A percentile compares a stretch with the other conserved stretches of the same genome.
Conservation (phyloP, 2,888 invertebrate genomes). For the Apamea epomidion region DNA sequence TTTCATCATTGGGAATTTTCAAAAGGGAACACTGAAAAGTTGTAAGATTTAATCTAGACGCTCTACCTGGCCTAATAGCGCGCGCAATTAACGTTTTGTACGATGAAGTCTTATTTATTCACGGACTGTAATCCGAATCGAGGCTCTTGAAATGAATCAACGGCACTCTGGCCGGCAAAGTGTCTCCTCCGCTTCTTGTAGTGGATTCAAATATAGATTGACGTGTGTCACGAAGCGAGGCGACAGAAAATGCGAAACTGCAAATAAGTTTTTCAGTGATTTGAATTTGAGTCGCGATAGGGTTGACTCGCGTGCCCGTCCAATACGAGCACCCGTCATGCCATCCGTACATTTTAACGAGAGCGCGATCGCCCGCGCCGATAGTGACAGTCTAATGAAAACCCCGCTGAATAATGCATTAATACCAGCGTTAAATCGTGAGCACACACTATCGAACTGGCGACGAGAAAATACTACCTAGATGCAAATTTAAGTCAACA, state of each 20-base stretch:
- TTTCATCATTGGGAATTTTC: slow-evolving; percentile 31
- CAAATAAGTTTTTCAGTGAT: slow-evolving; percentile 73
- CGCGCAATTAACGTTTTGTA: slow-evolving; percentile 38
- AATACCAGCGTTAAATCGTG: slow-evolving; percentile 90
- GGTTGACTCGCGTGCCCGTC: slow-evolving; percentile 77
- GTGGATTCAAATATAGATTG: slow-evolving; percentile 61
- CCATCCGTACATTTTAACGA: slow-evolving; percentile 90
- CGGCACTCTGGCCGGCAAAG: slow-evolving; percentile 37
- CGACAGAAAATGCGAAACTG: slow-evolving; percentile 68
- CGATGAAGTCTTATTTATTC: slow-evolving; percentile 41
- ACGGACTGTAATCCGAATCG: slow-evolving; percentile 29
- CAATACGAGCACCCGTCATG: slow-evolving; percentile 88
- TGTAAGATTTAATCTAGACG: slow-evolving; percentile 34
- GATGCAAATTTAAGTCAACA: slow-evolving; percentile 89
- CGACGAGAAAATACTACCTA: slow-evolving; percentile 84
- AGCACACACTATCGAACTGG: slow-evolving; percentile 86
- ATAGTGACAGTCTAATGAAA: slow-evolving; percentile 89
- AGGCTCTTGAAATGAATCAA: slow-evolving; percentile 36
- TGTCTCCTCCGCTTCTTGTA: slow-evolving; percentile 26
- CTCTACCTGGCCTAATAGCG: slow-evolving; percentile 43
- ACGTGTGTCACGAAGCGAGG: slow-evolving; percentile 68
- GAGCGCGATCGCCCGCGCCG: slow-evolving; percentile 87
- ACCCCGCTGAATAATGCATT: slow-evolving; percentile 90
- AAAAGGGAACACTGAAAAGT: slow-evolving; percentile 30
- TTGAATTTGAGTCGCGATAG: slow-evolving; percentile 76